Conservation (phyloP, 1,140 invertebrate species). For the Sarcophaga peregrina region DNA sequence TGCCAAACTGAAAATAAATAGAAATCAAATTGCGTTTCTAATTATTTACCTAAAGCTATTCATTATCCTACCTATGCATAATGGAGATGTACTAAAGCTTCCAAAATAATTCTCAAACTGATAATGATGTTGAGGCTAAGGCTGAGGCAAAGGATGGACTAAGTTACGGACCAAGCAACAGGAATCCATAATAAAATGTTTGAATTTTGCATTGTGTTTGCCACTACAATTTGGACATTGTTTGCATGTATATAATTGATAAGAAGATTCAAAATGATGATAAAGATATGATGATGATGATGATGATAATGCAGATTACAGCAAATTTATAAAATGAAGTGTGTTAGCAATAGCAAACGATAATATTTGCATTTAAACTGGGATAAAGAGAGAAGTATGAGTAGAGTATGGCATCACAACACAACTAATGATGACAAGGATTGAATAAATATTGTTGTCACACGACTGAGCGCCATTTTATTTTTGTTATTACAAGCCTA, state of each 20-base stretch:
- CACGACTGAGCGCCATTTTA: background rate
- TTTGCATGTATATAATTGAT: constrained; percentile 25
- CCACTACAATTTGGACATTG: constrained; percentile 24
- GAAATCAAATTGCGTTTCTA: too few relatives aligned
- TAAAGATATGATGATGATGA: too few relatives aligned
- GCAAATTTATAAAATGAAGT: background rate
- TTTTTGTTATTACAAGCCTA: background rate
- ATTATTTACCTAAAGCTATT: too few relatives aligned
- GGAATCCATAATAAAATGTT: background rate
- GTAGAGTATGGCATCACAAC: background rate
- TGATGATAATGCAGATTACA: too few relatives aligned
- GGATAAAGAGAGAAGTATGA: background rate
- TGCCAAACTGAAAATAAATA: too few relatives aligned
- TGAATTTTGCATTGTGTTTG: constrained; percentile 21
- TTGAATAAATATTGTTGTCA: constrained; percentile 8
- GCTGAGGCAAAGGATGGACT: too few relatives aligned
- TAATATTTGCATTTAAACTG: background rate
- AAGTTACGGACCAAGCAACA: background rate
- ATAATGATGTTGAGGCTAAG: background rate
- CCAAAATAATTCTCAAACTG: background rate
- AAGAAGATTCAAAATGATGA: constrained; percentile 4
- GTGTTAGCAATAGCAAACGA: background rate
- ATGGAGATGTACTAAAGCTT: background rate
- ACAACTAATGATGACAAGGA: background rate
- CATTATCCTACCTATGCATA: background rate